Conservation (phyloP, 2,797 vertebrate genomes). For the Amblyraja radiata region DNA sequence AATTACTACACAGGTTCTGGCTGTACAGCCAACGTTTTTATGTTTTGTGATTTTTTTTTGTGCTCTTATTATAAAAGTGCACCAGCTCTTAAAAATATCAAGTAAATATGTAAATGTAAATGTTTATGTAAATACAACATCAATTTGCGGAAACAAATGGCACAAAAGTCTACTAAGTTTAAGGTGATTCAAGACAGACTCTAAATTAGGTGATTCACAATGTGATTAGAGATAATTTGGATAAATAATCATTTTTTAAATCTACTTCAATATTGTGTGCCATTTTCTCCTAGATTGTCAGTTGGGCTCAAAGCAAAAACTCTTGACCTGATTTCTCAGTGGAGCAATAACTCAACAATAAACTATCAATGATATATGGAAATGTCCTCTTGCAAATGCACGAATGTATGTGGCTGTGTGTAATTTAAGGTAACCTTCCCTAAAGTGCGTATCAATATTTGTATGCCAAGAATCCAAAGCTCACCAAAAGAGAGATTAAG, state of each 20-base stretch:
- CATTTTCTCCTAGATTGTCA: too few species aligned
- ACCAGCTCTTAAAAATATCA: background rate
- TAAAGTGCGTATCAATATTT: background rate
- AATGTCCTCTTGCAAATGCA: background rate
- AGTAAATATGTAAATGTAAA: background rate
- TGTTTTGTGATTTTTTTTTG: background rate
- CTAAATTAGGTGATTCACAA: too few species aligned
- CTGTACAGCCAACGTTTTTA: background rate
- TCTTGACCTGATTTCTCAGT: background rate
- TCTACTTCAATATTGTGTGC: background rate
- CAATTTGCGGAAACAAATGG: background rate
- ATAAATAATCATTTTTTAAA: background rate
- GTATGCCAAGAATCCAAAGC: background rate
- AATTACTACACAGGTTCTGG: background rate
- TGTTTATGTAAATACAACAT: background rate
- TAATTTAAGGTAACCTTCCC: background rate
- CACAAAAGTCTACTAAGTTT: background rate
- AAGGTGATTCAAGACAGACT: background rate
- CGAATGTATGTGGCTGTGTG: background rate
- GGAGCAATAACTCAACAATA: background rate
- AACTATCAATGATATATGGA: background rate
- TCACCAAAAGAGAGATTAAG: background rate
- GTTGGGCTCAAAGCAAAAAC: background rate
- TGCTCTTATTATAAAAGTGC: background rate
- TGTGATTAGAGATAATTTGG: background rate